These are phyloP conservation scores for Platyscapa corneri DNA, from an alignment of 1,140 invertebrate genomes.

Conservation along the genomic window DNA sequence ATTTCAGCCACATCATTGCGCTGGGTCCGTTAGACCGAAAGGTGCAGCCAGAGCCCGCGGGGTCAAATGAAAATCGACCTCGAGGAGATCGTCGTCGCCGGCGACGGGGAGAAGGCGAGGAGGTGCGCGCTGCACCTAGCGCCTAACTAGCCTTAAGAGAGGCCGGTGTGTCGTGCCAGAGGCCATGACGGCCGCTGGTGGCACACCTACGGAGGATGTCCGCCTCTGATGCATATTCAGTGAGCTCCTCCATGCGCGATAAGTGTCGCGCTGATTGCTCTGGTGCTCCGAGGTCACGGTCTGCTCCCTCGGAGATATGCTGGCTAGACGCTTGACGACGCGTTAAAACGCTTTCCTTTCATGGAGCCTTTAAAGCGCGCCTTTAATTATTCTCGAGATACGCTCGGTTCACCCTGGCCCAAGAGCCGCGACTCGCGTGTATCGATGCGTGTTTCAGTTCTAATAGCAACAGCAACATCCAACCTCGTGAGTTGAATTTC, in stretches of 20 bases:
- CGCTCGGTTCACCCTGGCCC: neutral
- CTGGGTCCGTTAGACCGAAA: too few species aligned
- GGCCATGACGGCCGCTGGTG: constrained; percentile 50
- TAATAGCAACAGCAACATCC: too few species aligned
- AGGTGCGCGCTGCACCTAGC: constrained; percentile 8
- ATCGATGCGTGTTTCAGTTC: too few species aligned
- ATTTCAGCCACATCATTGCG: too few species aligned
- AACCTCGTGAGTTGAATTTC: too few species aligned
- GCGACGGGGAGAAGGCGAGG: neutral
- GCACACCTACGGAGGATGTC: constrained; percentile 63
- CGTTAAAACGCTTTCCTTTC: constrained; percentile 33
- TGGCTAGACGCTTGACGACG: constrained; percentile 35
- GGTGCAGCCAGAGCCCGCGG: neutral
- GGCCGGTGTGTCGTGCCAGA: constrained; percentile 43
- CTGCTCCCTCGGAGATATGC: neutral
- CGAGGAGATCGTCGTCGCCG: constrained; percentile 36
- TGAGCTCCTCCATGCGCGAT: constrained; percentile 46
- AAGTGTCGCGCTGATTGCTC: constrained; percentile 48
- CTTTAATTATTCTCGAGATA: neutral
- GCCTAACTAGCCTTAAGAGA: constrained; percentile 49
- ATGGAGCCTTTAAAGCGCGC: neutral
- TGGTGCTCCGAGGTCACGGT: constrained; percentile 41
- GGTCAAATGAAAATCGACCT: constrained; percentile 32
- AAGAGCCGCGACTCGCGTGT: too few species aligned
- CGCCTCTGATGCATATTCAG: constrained; percentile 55